Percentiles rank a stretch among this genome's conserved stretches.
Evolutionary conservation across 2,888 invertebrate genomes (phyloP).

Genomic region (Rhingia rostrata): DNA sequence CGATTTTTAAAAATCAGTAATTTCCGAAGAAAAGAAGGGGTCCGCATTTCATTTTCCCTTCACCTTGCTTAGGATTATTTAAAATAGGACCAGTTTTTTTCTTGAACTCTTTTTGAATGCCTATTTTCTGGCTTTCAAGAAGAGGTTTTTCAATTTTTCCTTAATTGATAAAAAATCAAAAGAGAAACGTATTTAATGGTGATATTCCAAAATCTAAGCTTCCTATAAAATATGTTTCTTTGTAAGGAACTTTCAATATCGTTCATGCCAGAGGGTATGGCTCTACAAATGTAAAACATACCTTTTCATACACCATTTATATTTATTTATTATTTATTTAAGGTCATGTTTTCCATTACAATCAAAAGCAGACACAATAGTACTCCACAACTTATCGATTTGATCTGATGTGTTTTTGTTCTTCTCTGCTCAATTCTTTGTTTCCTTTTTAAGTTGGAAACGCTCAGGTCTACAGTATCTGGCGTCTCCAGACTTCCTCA

Average conservation of each 20-base stretch:
- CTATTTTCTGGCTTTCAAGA: not conserved
- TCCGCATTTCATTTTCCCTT: not conserved
- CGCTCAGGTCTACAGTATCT: too few species aligned
- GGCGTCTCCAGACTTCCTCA: too few species aligned
- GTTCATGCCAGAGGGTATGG: not conserved
- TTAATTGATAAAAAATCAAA: not conserved
- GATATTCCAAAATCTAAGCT: not conserved
- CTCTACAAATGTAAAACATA: not conserved
- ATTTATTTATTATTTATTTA: not conserved
- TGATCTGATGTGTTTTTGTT: not conserved
- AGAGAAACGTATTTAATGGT: not conserved
- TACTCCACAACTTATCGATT: not conserved
- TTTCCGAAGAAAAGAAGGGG: not conserved
- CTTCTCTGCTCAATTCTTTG: not conserved
- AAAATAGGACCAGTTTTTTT: not conserved
- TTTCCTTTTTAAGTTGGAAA: not conserved
- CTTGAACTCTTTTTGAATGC: not conserved
- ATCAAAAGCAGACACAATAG: not conserved
- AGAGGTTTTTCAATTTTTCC: not conserved
- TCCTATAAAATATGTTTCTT: not conserved
- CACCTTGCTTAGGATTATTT: not conserved
- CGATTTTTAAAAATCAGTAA: not conserved
- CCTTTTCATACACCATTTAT: too few species aligned
- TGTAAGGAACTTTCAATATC: not conserved
- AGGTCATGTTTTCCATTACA: not conserved